Percentiles rank a stretch among this genome's conserved stretches.
phyloP scores from a whole-genome alignment of 2,888 invertebrate species.

The Netelia inedita region DNA sequence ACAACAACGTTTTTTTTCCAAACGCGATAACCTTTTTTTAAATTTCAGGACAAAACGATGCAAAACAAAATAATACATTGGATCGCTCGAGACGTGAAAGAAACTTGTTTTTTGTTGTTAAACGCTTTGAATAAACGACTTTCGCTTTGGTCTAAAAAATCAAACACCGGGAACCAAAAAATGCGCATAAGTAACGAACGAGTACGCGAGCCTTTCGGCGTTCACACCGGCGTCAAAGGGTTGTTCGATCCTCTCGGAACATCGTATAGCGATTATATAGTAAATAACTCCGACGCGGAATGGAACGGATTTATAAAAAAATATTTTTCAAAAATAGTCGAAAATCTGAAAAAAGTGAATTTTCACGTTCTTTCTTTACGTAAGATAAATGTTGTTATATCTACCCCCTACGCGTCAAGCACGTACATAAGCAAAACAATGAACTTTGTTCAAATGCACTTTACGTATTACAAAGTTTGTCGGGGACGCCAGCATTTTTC shows the following conservation, averaged over 20 bases:
- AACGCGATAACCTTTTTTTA: no score
- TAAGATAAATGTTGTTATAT: background rate
- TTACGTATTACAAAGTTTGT: no score
- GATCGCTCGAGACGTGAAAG: no score
- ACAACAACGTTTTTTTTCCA: no score
- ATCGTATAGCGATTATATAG: constrained; percentile 24
- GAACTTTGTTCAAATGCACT: no score
- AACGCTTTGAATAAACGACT: background rate
- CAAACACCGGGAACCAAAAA: constrained; percentile 3
- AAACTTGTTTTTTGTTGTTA: no score
- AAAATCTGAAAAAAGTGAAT: background rate
- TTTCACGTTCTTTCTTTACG: background rate
- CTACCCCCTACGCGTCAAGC: no score
- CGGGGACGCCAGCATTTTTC: no score
- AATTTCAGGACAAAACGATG: no score
- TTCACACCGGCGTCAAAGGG: constrained; percentile 17
- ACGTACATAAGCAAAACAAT: no score
- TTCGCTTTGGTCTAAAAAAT: background rate
- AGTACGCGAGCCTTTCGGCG: constrained; percentile 39
- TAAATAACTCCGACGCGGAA: background rate
- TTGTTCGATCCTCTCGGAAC: constrained; percentile 1
- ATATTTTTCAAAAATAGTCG: background rate
- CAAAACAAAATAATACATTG: no score
- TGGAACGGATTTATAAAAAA: background rate
- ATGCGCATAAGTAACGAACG: background rate